Conservation (phyloP, 1,140 invertebrate genomes). For the Drosophila subobscura region DNA sequence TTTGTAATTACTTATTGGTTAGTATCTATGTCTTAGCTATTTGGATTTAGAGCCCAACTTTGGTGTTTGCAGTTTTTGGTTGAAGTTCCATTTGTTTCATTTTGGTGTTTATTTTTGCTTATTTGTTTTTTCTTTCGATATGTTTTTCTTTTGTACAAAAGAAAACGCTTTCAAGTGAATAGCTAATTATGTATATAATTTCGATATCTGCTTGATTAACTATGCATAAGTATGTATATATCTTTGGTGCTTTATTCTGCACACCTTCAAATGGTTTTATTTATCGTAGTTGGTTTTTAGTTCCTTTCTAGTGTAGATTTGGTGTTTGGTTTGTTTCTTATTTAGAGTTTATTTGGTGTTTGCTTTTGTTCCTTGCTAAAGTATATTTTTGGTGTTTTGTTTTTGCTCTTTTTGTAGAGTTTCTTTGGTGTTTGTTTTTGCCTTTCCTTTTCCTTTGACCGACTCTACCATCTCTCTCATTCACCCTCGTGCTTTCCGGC, state of each 20-base stretch:
- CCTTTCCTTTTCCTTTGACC: too few species aligned
- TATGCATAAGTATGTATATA: constrained; percentile 2
- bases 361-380: not conserved
- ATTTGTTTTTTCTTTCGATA: constrained; percentile 21
- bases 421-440: too few species aligned
- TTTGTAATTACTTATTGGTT: too few species aligned
- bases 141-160: constrained; percentile 29
- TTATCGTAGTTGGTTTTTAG: too few species aligned
- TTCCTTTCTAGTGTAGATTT: too few species aligned
- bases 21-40: too few species aligned
- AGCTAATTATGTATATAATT: constrained; percentile 8
- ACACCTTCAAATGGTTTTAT: too few species aligned
- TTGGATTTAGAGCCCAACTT: too few species aligned
- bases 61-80: constrained; percentile 2
- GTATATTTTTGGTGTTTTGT: too few species aligned
- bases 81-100: constrained; percentile 4
- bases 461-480: not conserved
- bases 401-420: too few species aligned
- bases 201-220: constrained; percentile 31
- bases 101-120: constrained; percentile 11
- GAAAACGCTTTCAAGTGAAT: constrained; percentile 6
- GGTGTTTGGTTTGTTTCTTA: too few species aligned
- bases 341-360: not conserved
- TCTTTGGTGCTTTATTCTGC: not conserved
- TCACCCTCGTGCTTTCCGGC: not conserved